Percentiles rank a stretch among this genome's conserved stretches.
Evolutionary conservation across 2,797 vertebrate species (phyloP).

Genomic region (Centropyge bicolor): DNA sequence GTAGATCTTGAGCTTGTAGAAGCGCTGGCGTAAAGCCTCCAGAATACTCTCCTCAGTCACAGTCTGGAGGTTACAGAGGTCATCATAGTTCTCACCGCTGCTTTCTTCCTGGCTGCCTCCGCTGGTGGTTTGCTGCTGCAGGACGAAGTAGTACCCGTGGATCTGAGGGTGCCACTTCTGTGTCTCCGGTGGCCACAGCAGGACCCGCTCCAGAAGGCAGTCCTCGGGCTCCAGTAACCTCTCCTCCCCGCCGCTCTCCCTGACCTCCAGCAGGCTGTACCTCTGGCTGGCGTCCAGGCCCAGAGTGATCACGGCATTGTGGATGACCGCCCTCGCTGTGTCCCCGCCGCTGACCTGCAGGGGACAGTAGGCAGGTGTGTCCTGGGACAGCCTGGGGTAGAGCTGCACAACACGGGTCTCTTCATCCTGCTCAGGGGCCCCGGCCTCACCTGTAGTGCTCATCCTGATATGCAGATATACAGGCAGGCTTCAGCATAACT

Average conservation of each 20-base stretch:
- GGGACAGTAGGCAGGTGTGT: constrained; percentile 83
- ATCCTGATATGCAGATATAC: constrained; percentile 84
- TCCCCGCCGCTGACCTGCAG: constrained; percentile 86
- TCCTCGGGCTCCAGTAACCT: constrained; percentile 87
- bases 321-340: constrained; percentile 85
- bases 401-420: constrained; percentile 87
- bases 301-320: constrained; percentile 81
- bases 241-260: constrained; percentile 84
- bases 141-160: constrained; percentile 91
- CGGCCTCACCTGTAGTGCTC: constrained; percentile 86
- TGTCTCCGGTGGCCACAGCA: constrained; percentile 90
- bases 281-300: constrained; percentile 82
- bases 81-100: constrained; percentile 84
- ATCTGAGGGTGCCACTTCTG: constrained; percentile 87
- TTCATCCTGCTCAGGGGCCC: constrained; percentile 74
- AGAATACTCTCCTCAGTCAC: constrained; percentile 88
- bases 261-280: constrained; percentile 92
- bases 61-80: constrained; percentile 91
- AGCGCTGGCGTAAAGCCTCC: constrained; percentile 88
- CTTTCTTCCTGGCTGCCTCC: constrained; percentile 65
- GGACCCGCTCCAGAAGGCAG: constrained; percentile 86
- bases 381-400: constrained; percentile 85
- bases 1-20: constrained; percentile 92
- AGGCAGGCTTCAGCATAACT: constrained; percentile 86
- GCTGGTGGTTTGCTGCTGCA: constrained; percentile 79